Conservation (phyloP, 2,888 invertebrate species). For the Noctua comes region DNA sequence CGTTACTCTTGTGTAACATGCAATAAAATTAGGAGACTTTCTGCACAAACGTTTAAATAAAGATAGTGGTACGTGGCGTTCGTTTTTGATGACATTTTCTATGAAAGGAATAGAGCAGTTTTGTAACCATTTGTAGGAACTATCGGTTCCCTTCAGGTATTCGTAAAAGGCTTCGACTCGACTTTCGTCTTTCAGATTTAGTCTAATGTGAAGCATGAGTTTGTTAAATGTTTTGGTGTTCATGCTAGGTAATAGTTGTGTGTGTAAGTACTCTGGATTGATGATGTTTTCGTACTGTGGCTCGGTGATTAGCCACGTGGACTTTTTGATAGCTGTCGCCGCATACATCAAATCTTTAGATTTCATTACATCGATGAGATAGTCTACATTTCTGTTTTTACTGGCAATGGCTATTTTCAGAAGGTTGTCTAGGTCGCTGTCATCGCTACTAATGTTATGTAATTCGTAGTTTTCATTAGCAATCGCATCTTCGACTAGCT, state of each 20-base stretch:
- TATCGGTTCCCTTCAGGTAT: slow-evolving; percentile 69
- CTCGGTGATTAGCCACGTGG: slow-evolving; percentile 81
- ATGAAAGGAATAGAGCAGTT: slow-evolving; percentile 78
- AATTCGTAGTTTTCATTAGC: slow-evolving; percentile 57
- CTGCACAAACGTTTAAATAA: slow-evolving; percentile 75
- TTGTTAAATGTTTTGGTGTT: slow-evolving; percentile 78
- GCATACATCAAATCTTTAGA: slow-evolving; percentile 80
- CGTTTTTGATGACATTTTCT: slow-evolving; percentile 71
- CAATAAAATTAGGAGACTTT: slow-evolving; percentile 73
- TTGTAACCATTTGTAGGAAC: slow-evolving; percentile 80
- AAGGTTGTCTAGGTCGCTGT: slow-evolving; percentile 78
- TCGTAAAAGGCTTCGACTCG: slow-evolving; percentile 81
- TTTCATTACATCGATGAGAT: slow-evolving; percentile 77
- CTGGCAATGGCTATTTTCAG: slow-evolving; percentile 80
- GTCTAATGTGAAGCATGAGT: slow-evolving; percentile 77
- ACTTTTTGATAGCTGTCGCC: slow-evolving; percentile 79
- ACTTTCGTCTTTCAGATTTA: slow-evolving; percentile 77
- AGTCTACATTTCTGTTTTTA: slow-evolving; percentile 74
- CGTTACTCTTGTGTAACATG: slow-evolving; percentile 28
- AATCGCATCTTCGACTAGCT: slow-evolving; percentile 69
- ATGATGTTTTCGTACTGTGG: slow-evolving; percentile 77
- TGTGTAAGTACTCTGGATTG: slow-evolving; percentile 79
- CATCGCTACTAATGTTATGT: slow-evolving; percentile 65
- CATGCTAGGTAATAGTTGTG: slow-evolving; percentile 78
- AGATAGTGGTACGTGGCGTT: slow-evolving; percentile 56